Evolutionary conservation across 2,888 invertebrate species (phyloP).

Genomic region (Meganola albula): DNA sequence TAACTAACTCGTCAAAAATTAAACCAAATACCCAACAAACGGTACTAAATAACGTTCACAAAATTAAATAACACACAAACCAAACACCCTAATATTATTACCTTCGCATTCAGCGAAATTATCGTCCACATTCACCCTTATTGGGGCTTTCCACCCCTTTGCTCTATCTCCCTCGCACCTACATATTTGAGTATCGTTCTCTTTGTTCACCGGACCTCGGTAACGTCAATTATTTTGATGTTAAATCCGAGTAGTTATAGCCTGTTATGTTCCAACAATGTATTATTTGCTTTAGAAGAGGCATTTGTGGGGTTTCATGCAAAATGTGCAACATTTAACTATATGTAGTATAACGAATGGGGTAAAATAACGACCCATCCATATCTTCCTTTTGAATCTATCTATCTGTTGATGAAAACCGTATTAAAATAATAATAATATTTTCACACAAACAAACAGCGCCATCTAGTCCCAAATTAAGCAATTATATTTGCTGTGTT

Average conservation of each 20-base stretch:
- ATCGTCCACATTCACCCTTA: conserved; percentile 39
- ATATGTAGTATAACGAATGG: too few relatives aligned
- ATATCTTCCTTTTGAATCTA: too few relatives aligned
- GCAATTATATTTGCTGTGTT: too few relatives aligned
- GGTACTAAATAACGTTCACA: conserved; percentile 16
- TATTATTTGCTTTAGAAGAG: too few relatives aligned
- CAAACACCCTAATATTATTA: conserved; percentile 31
- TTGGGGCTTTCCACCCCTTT: conserved; percentile 31
- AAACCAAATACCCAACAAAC: conserved; percentile 15
- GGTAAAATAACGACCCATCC: too few relatives aligned
- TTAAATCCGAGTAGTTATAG: conserved; percentile 16
- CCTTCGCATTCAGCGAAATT: conserved; percentile 36
- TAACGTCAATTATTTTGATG: conserved; percentile 19
- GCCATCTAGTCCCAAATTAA: too few relatives aligned
- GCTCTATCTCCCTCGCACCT: conserved; percentile 21
- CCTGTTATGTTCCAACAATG: too few relatives aligned
- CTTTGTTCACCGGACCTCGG: conserved; percentile 22
- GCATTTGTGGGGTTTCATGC: too few relatives aligned
- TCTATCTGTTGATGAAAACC: too few relatives aligned
- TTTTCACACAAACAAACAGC: too few relatives aligned
- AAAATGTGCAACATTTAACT: too few relatives aligned
- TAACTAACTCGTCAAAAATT: conserved; percentile 10
- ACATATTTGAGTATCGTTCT: conserved; percentile 6
- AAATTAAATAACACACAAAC: conserved; percentile 22
- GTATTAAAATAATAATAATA: too few relatives aligned